These are phyloP conservation scores for Pristionchus maxplancki DNA, from an alignment of 2,888 invertebrate species.

Conservation along the genomic window DNA sequence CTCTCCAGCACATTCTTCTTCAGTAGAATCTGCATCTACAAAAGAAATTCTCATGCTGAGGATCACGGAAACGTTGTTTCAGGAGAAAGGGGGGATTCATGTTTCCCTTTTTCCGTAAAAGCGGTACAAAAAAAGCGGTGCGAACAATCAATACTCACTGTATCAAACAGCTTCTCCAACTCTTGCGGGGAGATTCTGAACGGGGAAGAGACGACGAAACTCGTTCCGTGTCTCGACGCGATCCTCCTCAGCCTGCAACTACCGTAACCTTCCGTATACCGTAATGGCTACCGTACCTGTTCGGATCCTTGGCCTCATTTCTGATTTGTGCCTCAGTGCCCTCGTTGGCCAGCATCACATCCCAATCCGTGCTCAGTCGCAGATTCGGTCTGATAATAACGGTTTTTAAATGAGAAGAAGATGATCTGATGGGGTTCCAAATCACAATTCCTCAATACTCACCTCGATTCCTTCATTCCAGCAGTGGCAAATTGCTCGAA, in stretches of 20 bases:
- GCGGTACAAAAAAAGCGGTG: neutral
- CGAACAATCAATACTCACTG: conserved; percentile 47
- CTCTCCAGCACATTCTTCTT: conserved; percentile 57
- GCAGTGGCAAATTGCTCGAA: conserved; percentile 52
- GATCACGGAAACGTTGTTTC: too few relatives aligned
- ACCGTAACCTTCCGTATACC: neutral
- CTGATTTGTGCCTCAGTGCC: neutral
- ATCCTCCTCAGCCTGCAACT: neutral
- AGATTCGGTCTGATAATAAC: conserved; percentile 33
- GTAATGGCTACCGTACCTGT: neutral
- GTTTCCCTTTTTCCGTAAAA: neutral
- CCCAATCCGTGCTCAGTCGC: conserved; percentile 61
- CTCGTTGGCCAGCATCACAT: conserved; percentile 22
- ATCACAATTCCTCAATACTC: neutral
- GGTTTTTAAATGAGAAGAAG: too few relatives aligned
- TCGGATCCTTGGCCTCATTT: conserved; percentile 40
- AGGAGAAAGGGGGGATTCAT: too few relatives aligned
- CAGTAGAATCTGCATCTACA: conserved; percentile 64
- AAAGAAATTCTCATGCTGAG: neutral
- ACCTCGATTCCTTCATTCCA: conserved; percentile 1
- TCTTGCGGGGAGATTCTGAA: conserved; percentile 48
- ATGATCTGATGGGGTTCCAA: too few relatives aligned
- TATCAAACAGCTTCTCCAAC: conserved; percentile 60
- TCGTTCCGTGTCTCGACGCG: conserved; percentile 36
- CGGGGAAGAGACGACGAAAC: conserved; percentile 22